Evolutionary conservation across 2,797 vertebrate genomes (phyloP).

Genomic region (Sebastolobus altivelis): DNA sequence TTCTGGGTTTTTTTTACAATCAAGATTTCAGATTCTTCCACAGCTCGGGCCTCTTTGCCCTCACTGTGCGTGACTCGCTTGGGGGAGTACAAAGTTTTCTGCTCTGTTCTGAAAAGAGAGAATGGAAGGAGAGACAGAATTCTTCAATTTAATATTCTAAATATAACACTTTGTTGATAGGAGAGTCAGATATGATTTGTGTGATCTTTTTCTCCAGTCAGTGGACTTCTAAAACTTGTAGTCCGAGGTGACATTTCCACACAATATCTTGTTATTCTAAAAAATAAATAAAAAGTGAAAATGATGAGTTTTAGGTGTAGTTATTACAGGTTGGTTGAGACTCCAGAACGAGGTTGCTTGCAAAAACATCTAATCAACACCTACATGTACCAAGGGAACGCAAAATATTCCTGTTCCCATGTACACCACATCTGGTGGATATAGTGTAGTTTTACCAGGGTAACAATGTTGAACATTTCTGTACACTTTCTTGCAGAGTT

Average conservation of each 20-base stretch:
- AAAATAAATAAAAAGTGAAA: background rate
- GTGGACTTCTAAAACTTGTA: background rate
- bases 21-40: conserved; percentile 92
- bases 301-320: background rate
- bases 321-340: background rate
- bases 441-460: background rate
- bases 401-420: background rate
- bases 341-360: background rate
- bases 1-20: conserved; percentile 84
- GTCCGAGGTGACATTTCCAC: background rate
- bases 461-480: background rate
- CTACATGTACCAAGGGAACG: background rate
- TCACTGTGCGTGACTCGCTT: conserved; percentile 74
- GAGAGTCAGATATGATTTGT: background rate
- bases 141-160: background rate
- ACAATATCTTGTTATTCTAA: background rate
- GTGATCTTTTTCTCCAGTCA: background rate
- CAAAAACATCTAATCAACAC: background rate
- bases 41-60: conserved; percentile 70
- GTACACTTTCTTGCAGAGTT: background rate
- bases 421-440: background rate
- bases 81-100: conserved; percentile 83
- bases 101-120: conserved; percentile 67
- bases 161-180: background rate
- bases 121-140: background rate